phyloP scores from a whole-genome alignment of 2,888 invertebrate genomes.

The Oligia fasciuncula region DNA sequence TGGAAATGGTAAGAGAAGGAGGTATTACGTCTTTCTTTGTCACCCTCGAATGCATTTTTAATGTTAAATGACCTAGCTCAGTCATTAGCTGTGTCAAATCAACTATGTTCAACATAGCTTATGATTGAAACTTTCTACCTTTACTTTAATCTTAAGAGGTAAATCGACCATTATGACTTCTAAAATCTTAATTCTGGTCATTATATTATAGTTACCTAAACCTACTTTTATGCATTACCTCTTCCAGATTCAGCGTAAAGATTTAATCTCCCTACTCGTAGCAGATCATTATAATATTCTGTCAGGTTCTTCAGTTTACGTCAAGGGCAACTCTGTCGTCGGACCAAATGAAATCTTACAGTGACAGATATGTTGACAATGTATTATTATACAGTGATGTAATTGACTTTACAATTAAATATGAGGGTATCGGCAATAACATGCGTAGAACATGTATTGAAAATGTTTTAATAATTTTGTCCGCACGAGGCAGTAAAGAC shows the following conservation, averaged over 20 bases:
- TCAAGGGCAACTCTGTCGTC: slow-evolving; percentile 24
- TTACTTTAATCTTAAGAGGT: slow-evolving; percentile 50
- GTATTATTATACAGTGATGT: slow-evolving; percentile 68
- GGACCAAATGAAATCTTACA: slow-evolving; percentile 42
- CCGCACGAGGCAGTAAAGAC: slow-evolving; percentile 13
- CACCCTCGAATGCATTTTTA: slow-evolving; percentile 36
- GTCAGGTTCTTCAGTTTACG: slow-evolving; percentile 8
- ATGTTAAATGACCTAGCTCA: slow-evolving; percentile 21
- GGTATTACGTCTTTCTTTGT: slow-evolving; percentile 52
- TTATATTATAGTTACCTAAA: slow-evolving; percentile 52
- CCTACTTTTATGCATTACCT: slow-evolving; percentile 49
- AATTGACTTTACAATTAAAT: slow-evolving; percentile 71
- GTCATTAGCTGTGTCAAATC: slow-evolving; percentile 44
- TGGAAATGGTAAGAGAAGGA: slow-evolving; percentile 59
- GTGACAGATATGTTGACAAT: slow-evolving; percentile 73
- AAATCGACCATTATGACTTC: slow-evolving; percentile 54
- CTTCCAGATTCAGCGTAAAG: slow-evolving; percentile 52
- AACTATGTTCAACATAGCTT: slow-evolving; percentile 25
- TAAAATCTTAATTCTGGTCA: slow-evolving; percentile 54
- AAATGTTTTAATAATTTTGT: slow-evolving; percentile 43
- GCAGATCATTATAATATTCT: slow-evolving; percentile 12
- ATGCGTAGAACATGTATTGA: slow-evolving; percentile 51
- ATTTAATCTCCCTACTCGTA: slow-evolving; percentile 25
- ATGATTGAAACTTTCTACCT: slow-evolving; percentile 30
- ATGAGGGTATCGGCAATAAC: slow-evolving; percentile 24